Evolutionary conservation across 2,113 vertebrate genomes (phyloP).

Genomic region (Felis catus): DNA sequence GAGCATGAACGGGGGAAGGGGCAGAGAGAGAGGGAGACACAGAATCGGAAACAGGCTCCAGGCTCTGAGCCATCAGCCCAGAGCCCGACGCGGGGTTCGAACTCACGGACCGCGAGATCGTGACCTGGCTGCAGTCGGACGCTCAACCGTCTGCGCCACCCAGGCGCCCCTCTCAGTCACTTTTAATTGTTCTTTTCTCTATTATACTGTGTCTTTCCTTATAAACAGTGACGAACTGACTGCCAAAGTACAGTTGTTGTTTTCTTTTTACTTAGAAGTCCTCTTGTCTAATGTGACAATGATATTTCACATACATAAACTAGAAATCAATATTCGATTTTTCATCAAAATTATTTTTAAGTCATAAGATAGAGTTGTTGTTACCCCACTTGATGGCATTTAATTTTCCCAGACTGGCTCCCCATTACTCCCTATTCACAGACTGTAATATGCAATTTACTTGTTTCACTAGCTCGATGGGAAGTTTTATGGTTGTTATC

Average conservation of each 20-base stretch:
- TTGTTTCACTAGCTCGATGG: not conserved
- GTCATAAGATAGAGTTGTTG: not conserved
- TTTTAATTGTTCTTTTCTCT: not conserved
- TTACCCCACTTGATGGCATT: not conserved
- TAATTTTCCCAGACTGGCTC: not conserved
- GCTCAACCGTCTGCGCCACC: too few species aligned
- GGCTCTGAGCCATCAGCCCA: too few species aligned
- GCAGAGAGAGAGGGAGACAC: too few species aligned
- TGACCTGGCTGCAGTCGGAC: too few species aligned
- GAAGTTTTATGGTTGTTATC: not conserved
- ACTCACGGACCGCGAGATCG: too few species aligned
- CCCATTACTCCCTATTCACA: not conserved
- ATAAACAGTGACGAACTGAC: not conserved
- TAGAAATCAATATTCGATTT: not conserved
- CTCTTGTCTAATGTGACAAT: not conserved
- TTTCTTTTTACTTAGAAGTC: not conserved
- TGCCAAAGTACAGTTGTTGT: not conserved
- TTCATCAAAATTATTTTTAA: not conserved
- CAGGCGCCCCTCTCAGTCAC: not conserved
- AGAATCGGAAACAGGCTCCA: too few species aligned
- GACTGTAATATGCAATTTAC: not conserved
- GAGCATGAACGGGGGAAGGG: too few species aligned
- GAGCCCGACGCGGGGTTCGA: too few species aligned
- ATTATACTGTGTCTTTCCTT: not conserved
- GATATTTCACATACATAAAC: not conserved